A percentile compares a stretch with the other conserved stretches of the same genome.
These are phyloP conservation scores for Alligator mississippiensis DNA, from an alignment of 2,113 vertebrate genomes.

Conservation along the genomic window DNA sequence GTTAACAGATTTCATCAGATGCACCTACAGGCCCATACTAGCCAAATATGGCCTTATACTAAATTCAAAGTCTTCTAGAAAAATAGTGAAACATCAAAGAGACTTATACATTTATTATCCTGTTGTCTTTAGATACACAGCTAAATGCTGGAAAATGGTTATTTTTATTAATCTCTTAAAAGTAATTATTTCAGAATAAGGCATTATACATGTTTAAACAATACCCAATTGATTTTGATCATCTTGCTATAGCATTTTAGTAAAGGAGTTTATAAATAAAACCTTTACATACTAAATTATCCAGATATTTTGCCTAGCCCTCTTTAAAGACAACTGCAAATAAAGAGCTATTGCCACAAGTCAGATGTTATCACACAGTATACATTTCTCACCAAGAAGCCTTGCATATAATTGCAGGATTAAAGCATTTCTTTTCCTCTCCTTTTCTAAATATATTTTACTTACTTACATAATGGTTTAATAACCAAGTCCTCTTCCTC, in stretches of 20 bases:
- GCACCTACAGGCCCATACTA: background rate
- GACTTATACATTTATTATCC: conserved; percentile 24
- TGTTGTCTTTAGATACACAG: background rate
- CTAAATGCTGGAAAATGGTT: background rate
- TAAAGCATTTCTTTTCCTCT: conserved; percentile 37
- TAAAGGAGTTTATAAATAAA: conserved; percentile 28
- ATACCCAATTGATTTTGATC: conserved; percentile 47
- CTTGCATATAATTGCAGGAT: conserved; percentile 33
- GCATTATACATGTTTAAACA: conserved; percentile 22
- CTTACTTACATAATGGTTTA: conserved; percentile 64
- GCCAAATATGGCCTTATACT: background rate
- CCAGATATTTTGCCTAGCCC: conserved; percentile 26
- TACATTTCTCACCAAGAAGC: conserved; percentile 4
- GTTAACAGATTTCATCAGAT: background rate
- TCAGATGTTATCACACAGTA: conserved; percentile 36
- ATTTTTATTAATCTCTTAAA: background rate
- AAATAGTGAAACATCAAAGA: conserved; percentile 9
- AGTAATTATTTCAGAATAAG: conserved; percentile 6
- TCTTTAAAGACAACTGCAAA: conserved; percentile 41
- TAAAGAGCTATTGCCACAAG: conserved; percentile 53
- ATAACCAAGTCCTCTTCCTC: conserved; percentile 49
- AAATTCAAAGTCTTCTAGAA: conserved; percentile 36
- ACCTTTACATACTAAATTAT: conserved; percentile 27
- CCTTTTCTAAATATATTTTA: conserved; percentile 61
- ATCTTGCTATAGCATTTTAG: conserved; percentile 41